Base-by-base conservation (phyloP, 2,888 invertebrate genomes). In the Hoplodrina ambigua region DNA sequence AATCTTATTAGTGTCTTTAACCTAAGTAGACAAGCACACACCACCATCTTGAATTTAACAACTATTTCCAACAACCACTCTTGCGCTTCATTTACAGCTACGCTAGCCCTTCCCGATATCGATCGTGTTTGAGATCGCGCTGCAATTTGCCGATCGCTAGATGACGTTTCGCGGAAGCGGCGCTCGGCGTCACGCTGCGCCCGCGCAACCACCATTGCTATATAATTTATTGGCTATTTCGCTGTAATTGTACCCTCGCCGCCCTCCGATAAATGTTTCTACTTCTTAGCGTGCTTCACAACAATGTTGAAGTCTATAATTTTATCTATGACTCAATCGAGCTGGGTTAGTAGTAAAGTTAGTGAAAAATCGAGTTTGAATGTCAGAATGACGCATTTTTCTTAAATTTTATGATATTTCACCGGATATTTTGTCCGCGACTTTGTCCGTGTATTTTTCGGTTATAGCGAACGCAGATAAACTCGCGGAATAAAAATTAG, bases 121-220 rank as follows among this genome's bases (percentile, higher is more conserved):
- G 92, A 89, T 93, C 93, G 94, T 94, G 94, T 88, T 85, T 78
- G 83, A 83, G 92, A 93, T 93, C 89, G 87, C 81, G 75, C 83
- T 78, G 93, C 93, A 94, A 94, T 94, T 94, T 94, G 89, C 92
- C 86, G 85, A 90, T 89, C 88, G 87, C 89, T 91, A 88, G 92
- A 91, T 92, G 92, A 90, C 89, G 91, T 87, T 95, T 95, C 95
- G 92, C 89, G 92, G 95, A 95, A 95, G 88, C 91, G 83, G 86
- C 87, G 87, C 82, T 78, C 87, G 84, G 84, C 92, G 90, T 94
- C 93, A 94, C 94, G 94, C 90, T 90, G 92, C 91, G 91, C 91
- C 87, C 84, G 90, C 89, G 89, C 91, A 88, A 82, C 82, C 83
- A 79, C 85, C 87, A 89, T 82, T 82, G 75, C 80, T 72, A 74